phyloP scores from a whole-genome alignment of 2,797 vertebrate genomes.

The Typhlichthys subterraneus region DNA sequence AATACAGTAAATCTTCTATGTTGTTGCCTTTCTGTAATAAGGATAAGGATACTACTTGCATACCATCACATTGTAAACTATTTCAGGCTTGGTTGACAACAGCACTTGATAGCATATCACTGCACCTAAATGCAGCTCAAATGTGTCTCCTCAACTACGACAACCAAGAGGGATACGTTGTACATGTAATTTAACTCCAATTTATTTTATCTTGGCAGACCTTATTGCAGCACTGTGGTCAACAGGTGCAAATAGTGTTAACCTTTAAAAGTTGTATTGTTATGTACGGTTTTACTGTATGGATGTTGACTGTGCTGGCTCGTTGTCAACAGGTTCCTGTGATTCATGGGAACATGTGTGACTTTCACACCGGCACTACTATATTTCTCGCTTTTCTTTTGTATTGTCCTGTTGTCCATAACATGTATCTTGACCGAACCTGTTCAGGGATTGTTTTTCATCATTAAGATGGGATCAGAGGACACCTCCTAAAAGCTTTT shows the following conservation, averaged over 20 bases:
- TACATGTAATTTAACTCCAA: background rate
- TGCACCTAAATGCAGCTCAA: constrained; percentile 31
- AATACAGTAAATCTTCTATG: constrained; percentile 43
- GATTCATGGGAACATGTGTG: background rate
- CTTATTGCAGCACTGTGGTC: too few relatives aligned
- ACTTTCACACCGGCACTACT: background rate
- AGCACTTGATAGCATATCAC: constrained; percentile 48
- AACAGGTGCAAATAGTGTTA: constrained; percentile 23
- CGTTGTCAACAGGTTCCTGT: background rate
- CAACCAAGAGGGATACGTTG: constrained; percentile 3
- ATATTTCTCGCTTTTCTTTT: background rate
- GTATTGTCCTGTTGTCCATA: background rate
- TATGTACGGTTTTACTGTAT: background rate
- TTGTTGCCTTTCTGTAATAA: constrained; percentile 35
- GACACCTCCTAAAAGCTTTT: constrained; percentile 17
- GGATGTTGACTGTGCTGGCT: constrained; percentile 3
- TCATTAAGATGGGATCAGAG: constrained; percentile 2
- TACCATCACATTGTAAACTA: constrained; percentile 32
- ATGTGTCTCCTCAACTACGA: background rate
- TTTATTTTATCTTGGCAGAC: background rate
- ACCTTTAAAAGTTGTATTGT: background rate
- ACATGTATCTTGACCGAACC: constrained; percentile 7
- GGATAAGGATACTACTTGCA: constrained; percentile 27
- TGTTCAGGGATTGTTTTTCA: constrained; percentile 7
- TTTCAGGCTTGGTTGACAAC: constrained; percentile 46